A percentile compares a stretch with the other conserved stretches of the same genome.
Evolutionary conservation across 2,113 vertebrate genomes (phyloP).

Genomic region (Pelusios castaneus): DNA sequence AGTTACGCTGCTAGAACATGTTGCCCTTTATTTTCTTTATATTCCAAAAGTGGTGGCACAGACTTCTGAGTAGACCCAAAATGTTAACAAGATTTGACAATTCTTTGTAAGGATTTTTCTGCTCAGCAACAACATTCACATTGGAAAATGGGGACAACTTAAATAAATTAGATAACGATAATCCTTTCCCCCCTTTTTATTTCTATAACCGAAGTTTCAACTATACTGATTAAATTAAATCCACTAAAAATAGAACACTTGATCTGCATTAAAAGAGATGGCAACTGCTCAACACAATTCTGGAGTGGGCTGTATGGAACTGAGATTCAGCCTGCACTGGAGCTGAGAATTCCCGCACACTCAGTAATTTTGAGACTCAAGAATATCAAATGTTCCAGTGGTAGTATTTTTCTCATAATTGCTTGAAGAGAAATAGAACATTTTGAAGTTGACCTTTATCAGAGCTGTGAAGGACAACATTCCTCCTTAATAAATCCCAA

Average conservation of each 20-base stretch:
- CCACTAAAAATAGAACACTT: conserved; percentile 53
- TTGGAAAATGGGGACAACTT: background rate
- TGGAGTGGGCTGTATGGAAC: background rate
- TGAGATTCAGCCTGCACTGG: conserved; percentile 1
- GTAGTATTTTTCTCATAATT: conserved; percentile 7
- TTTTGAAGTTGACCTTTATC: conserved; percentile 39
- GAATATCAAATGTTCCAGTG: background rate
- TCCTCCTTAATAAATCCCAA: conserved; percentile 59
- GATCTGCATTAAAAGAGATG: conserved; percentile 33
- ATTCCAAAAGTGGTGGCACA: background rate
- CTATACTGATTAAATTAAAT: conserved; percentile 29
- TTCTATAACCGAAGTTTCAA: conserved; percentile 4
- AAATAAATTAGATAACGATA: conserved; percentile 10
- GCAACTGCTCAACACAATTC: background rate
- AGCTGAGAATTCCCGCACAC: background rate
- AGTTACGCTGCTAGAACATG: background rate
- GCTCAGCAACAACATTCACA: background rate
- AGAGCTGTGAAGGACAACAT: conserved; percentile 48
- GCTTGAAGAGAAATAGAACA: background rate
- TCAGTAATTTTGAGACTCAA: conserved; percentile 2
- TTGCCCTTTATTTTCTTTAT: background rate
- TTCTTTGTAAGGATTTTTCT: background rate
- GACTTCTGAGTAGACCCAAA: background rate
- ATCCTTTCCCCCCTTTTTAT: fast-evolving
- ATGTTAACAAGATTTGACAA: background rate